phyloP scores from a whole-genome alignment of 2,797 vertebrate species.

The Rhinogobio ventralis region DNA sequence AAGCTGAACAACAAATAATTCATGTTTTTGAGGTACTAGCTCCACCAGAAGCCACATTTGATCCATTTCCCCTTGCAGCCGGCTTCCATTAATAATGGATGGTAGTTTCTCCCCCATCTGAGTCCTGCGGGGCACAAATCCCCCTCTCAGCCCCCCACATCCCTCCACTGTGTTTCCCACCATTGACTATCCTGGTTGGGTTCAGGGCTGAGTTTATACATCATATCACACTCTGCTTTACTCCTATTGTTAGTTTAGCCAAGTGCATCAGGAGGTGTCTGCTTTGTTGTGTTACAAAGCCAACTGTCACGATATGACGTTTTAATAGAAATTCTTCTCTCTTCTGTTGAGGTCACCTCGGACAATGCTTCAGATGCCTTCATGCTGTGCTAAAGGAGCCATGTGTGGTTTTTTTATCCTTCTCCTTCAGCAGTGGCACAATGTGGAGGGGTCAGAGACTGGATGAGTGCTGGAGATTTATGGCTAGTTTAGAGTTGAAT shows the following conservation, averaged over 20 bases:
- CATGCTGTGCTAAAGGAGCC: slow-evolving; percentile 41
- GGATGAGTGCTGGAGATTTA: slow-evolving; percentile 19
- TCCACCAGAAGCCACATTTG: slow-evolving; percentile 79
- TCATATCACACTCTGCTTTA: slow-evolving; percentile 60
- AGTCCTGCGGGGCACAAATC: slow-evolving; percentile 49
- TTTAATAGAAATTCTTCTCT: slow-evolving; percentile 42
- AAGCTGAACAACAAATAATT: slow-evolving; percentile 33
- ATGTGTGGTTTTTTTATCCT: slow-evolving; percentile 1
- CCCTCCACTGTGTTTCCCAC: slow-evolving; percentile 66
- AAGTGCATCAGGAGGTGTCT: slow-evolving; percentile 40
- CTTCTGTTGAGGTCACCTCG: slow-evolving; percentile 38
- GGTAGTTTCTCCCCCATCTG: slow-evolving; percentile 70
- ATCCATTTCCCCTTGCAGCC: slow-evolving; percentile 78
- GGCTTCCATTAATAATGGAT: slow-evolving; percentile 82
- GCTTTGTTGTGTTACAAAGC: slow-evolving; percentile 44
- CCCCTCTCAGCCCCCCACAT: slow-evolving; percentile 60
- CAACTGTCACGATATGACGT: slow-evolving; percentile 35
- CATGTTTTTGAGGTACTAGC: slow-evolving; percentile 64
- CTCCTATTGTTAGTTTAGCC: slow-evolving; percentile 45
- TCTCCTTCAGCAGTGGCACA: slow-evolving; percentile 20
- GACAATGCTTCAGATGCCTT: slow-evolving; percentile 48
- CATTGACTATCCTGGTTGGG: slow-evolving; percentile 64
- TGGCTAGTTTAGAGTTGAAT: slow-evolving; percentile 35
- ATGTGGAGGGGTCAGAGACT: slow-evolving; percentile 23
- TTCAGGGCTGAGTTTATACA: slow-evolving; percentile 73